Conservation (phyloP, 2,797 vertebrate genomes). For the Myiothlypis chrysogaster region DNA sequence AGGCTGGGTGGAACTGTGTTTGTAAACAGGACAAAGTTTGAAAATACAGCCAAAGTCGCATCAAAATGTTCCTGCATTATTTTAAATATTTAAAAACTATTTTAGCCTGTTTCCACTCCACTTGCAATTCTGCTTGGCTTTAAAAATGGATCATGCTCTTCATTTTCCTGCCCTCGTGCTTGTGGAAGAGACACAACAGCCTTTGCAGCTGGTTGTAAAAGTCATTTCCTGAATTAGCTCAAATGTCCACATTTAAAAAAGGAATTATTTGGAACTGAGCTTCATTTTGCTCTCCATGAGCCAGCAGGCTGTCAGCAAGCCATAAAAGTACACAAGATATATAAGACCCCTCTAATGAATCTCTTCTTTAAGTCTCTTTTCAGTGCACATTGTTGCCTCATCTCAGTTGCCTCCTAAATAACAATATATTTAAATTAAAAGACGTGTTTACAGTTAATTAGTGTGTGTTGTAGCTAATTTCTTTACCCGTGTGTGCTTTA, state of each 20-base stretch:
- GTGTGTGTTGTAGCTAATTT: background rate
- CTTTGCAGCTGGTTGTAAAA: background rate
- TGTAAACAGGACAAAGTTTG: background rate
- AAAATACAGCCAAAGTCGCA: background rate
- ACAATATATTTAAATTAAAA: background rate
- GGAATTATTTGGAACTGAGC: background rate
- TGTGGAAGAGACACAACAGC: background rate
- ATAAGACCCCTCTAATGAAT: background rate
- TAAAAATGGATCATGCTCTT: background rate
- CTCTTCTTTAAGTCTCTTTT: background rate
- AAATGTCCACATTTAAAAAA: background rate
- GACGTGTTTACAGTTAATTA: background rate
- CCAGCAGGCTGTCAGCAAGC: constrained; percentile 21
- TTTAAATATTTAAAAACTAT: background rate
- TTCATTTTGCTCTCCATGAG: background rate
- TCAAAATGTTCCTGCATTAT: background rate
- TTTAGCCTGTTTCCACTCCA: background rate
- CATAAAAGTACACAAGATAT: background rate
- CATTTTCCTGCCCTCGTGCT: background rate
- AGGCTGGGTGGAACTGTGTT: rapidly evolving
- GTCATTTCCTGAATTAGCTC: background rate
- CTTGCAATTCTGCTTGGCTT: background rate
- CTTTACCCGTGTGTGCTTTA: background rate
- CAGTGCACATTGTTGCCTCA: background rate
- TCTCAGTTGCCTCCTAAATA: background rate